A percentile compares a stretch with the other conserved stretches of the same genome.
phyloP scores from a whole-genome alignment of 2,113 vertebrate species.

The Odontophorus gujanensis region DNA sequence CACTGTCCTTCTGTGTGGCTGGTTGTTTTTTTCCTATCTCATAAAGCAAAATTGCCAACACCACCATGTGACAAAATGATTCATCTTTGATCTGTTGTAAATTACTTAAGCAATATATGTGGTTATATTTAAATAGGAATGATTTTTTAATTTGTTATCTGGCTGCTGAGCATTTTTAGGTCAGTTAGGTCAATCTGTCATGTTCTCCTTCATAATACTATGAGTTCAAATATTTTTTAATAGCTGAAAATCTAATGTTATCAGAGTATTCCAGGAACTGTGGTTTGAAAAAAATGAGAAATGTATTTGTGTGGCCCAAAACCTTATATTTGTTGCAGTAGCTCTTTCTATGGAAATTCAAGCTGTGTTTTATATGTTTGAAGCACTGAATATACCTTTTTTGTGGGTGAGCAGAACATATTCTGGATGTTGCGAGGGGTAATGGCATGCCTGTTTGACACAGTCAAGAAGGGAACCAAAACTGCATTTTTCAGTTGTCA shows the following conservation, averaged over 20 bases:
- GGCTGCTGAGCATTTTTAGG: background rate
- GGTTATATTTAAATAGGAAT: background rate
- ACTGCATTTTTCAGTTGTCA: background rate
- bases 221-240: background rate
- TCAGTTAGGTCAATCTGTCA: background rate
- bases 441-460: background rate
- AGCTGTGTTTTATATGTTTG: background rate
- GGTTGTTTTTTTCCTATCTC: background rate
- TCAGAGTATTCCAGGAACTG: background rate
- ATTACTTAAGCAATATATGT: background rate
- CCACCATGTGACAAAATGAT: background rate
- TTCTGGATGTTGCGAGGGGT: background rate
- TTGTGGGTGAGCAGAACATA: background rate
- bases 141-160: background rate
- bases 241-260: background rate
- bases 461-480: background rate
- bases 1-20: accelerated
- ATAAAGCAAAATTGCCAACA: background rate
- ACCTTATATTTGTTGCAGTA: background rate
- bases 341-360: background rate
- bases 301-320: background rate
- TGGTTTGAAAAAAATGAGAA: background rate
- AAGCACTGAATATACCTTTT: background rate
- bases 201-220: background rate
- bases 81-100: background rate